Percentiles rank a stretch among this genome's conserved stretches.
Conservation (phyloP, 2,113 vertebrate genomes). For the Numenius arquata region DNA sequence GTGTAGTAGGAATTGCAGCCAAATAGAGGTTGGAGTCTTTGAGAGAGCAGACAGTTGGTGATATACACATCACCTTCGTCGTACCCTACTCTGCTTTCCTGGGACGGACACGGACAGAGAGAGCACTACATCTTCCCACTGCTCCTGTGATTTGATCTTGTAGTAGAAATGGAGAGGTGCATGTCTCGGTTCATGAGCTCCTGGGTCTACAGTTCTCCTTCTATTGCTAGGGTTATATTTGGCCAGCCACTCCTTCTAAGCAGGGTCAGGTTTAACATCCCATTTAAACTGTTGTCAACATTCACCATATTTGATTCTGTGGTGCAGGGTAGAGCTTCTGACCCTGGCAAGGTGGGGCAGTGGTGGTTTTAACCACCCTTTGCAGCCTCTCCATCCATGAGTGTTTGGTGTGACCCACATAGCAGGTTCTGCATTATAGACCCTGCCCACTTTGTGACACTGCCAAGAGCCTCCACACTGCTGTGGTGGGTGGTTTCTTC, state of each 20-base stretch:
- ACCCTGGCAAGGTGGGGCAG: neutral
- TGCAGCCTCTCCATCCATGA: neutral
- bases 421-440: neutral
- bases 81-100: neutral
- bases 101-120: no score
- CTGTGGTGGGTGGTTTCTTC: neutral
- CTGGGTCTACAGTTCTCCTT: neutral
- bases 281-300: neutral
- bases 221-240: neutral
- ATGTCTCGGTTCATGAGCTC: neutral
- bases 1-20: neutral
- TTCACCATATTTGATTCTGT: accelerated
- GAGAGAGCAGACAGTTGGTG: neutral
- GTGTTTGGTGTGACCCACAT: neutral
- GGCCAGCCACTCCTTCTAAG: neutral
- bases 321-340: neutral
- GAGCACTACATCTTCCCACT: neutral
- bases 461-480: neutral
- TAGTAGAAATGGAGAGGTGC: neutral
- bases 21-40: neutral
- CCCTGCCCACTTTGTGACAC: neutral
- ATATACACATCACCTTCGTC: no score
- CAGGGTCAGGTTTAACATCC: neutral
- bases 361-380: neutral
- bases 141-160: no score